Base-by-base conservation (phyloP, 2,113 vertebrate species). In the Zosterops hypoxanthus region DNA sequence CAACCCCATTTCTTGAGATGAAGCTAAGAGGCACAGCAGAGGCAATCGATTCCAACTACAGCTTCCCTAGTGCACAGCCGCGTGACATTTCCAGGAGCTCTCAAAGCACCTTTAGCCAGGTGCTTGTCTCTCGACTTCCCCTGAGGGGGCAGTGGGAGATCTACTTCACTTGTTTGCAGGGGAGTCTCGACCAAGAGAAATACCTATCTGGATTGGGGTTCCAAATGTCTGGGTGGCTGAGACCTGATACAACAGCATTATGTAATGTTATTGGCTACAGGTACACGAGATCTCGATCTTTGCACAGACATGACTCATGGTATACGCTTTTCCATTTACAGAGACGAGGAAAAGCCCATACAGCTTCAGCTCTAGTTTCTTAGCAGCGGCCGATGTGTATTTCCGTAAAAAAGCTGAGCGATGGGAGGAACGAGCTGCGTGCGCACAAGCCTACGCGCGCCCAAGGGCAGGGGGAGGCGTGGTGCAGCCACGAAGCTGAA, bases 361-460 rank as follows among this genome's bases (percentile, higher is more conserved):
- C 18, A 39, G 42, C 25, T 75, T 34, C 11, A n/a, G 2, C 10
- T 12, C n/a, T 26, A 36, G 53, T 21, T 42, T 31, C 29, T 39
- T 4, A 42, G 26, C 80, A 66, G 77, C 47, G 44, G 41, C 33
- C 52, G 21, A 33, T 28, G 23, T 3, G 18, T 6, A 34, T 66
- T 70, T 49, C 42, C 31, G 0, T 15, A 21, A 31, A 31, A 16
- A 18, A 6, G 1, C 0, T 1, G 49, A 14, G 49, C 20, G 52
- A 20, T 2, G 39, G 66, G 41, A 77, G 44, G 46, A 26, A 29
- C 4, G 55, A 33, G 61, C 47, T 41, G 29, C 7, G 3, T 36
- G 56, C 10, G 11, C 73, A 56, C 33, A 56, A 31, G 76, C 89
- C 72, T 19, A 41, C 46, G 47, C 47, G 31, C 56, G 18, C 49